Evolutionary conservation across 2,888 invertebrate genomes (phyloP).

Genomic region (Alsophila aescularia): DNA sequence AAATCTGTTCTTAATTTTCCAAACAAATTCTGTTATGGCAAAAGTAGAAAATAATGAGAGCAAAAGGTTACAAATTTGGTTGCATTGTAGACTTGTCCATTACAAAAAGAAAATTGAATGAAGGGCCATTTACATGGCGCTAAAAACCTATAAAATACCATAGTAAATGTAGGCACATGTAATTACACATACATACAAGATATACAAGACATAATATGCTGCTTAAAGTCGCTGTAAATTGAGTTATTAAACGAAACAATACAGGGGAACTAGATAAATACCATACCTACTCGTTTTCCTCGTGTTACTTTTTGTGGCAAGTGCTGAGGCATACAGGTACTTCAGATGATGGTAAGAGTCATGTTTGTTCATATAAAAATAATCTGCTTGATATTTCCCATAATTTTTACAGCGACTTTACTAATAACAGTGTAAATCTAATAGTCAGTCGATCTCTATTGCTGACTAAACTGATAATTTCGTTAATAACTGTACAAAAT

Average conservation of each 20-base stretch:
- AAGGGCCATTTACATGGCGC: not conserved
- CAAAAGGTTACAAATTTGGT: not conserved
- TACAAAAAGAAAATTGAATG: not conserved
- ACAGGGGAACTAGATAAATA: too few species aligned
- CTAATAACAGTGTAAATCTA: too few species aligned
- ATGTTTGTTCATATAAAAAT: too few species aligned
- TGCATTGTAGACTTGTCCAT: not conserved
- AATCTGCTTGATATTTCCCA: too few species aligned
- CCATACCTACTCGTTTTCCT: too few species aligned
- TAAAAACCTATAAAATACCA: not conserved
- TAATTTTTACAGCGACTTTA: too few species aligned
- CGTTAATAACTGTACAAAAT: slow-evolving; percentile 39
- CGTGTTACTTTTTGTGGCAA: too few species aligned
- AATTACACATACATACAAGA: not conserved
- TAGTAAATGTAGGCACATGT: not conserved
- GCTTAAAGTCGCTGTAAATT: not conserved
- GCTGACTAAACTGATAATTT: slow-evolving; percentile 32
- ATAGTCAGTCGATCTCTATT: slow-evolving; percentile 35
- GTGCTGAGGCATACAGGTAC: too few species aligned
- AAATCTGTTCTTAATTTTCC: slow-evolving; percentile 58
- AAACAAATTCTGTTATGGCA: slow-evolving; percentile 37
- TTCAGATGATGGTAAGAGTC: too few species aligned
- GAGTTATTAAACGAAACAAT: too few species aligned
- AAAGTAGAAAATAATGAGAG: slow-evolving; percentile 9
- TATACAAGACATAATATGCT: not conserved